Conservation (phyloP, 2,113 vertebrate genomes). For the Oceanodroma tethys region DNA sequence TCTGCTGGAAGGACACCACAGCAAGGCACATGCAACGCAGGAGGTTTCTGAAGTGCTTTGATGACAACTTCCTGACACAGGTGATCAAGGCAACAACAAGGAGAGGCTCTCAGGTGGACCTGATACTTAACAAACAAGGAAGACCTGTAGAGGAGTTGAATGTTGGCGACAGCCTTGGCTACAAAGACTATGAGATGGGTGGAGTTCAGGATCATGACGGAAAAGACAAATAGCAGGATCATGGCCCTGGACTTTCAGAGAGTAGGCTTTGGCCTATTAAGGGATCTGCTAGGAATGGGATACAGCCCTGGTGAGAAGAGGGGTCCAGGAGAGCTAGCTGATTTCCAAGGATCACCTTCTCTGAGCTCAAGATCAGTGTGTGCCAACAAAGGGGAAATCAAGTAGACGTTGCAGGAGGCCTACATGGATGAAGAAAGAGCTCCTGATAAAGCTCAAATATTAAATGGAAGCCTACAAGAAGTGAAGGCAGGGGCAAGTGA, state of each 20-base stretch:
- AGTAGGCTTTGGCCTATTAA: not conserved
- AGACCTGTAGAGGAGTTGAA: not conserved
- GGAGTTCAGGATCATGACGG: not conserved
- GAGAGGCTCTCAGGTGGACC: not conserved
- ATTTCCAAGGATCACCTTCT: not conserved
- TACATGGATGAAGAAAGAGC: not conserved
- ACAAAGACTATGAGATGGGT: not conserved
- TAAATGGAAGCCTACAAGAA: not conserved
- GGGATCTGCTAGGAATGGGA: not conserved
- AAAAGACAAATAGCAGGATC: not conserved
- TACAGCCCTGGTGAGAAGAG: not conserved
- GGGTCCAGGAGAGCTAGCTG: not conserved
- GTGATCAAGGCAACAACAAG: not conserved
- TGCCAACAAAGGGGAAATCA: not conserved
- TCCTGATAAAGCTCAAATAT: not conserved
- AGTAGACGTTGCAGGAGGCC: not conserved
- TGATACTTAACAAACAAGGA: not conserved
- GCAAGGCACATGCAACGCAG: not conserved
- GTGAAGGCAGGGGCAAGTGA: not conserved
- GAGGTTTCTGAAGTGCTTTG: not conserved
- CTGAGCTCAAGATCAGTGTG: not conserved
- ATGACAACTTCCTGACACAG: not conserved
- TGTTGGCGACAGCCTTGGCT: rapidly evolving
- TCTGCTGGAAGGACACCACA: not conserved
- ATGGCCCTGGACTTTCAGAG: not conserved